Base-by-base conservation (phyloP, 2,888 invertebrate species). In the Zonitis immaculata region DNA sequence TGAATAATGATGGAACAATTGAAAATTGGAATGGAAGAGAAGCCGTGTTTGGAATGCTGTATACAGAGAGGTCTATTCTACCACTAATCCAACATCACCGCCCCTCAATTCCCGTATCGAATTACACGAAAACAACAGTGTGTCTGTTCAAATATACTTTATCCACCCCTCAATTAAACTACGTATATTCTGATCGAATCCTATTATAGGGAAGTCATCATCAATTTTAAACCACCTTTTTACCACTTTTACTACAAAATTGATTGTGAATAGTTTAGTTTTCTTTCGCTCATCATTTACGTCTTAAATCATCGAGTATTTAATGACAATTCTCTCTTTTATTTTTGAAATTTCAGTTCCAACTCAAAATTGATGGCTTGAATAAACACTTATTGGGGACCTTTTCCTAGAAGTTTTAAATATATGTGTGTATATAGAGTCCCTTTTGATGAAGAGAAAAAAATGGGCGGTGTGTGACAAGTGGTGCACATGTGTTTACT, bases 401-500 rank as follows among this genome's bases (percentile, higher is more conserved):
- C 66, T 61, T 64, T 65, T 59, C 53, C 57, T 43, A 25, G 8
- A 16, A 27, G 27, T 44, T 28, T 45, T 43, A 45, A 44, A 51
- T 42, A 22, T 22, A 18, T 35, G 16, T 30, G 30, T 27, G 30
- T 35, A 16, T 35, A 16, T 35, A 8, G 2, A 35, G 35, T 35
- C 16, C 35, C 35, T 18, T 16, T 16, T 35, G 35, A 35, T 35
- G 35, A n/a, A 30, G 6, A 35, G 9, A 16, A 35, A 16, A 35
- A 35, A 35, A 35, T 35, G 58, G 53, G 58, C 53, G 46, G 52
- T 52, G 59, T 52, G 66, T 67, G 71, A 70, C 73, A 73, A 73
- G 73, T 73, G 74, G 72, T 68, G 69, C 68, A 71, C 73, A 73
- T 69, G 69, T 73, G 73, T 73, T 73, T 72, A 69, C 70, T 55